These are phyloP conservation scores for Leptatherina wallacei DNA, from an alignment of 2,797 vertebrate species.

Conservation along the genomic window DNA sequence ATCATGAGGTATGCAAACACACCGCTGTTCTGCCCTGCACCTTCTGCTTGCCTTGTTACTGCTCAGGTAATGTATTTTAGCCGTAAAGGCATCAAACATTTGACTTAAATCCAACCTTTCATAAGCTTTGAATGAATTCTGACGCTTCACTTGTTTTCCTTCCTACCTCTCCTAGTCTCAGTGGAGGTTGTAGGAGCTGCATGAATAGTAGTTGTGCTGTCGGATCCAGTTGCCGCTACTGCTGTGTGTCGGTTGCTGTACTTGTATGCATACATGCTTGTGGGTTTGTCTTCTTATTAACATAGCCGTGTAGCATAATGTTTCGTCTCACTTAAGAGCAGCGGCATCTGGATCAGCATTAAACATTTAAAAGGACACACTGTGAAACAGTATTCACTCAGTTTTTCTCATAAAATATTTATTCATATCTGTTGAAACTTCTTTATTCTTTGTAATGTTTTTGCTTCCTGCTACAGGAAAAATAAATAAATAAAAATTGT, in stretches of 20 bases:
- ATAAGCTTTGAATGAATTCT: slow-evolving; percentile 24
- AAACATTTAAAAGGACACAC: slow-evolving; percentile 77
- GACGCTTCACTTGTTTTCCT: slow-evolving; percentile 10
- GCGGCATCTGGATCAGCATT: slow-evolving; percentile 81
- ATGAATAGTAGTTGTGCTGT: slow-evolving; percentile 26
- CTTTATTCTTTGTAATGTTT: slow-evolving; percentile 49
- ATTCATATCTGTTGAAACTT: slow-evolving; percentile 63
- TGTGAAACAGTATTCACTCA: slow-evolving; percentile 61
- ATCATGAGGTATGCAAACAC: not conserved
- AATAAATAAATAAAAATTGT: slow-evolving; percentile 5
- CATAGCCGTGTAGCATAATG: slow-evolving; percentile 66
- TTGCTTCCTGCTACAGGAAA: slow-evolving; percentile 11
- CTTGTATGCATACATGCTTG: slow-evolving; percentile 26
- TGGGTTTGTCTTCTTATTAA: slow-evolving; percentile 65
- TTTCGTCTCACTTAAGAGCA: slow-evolving; percentile 82
- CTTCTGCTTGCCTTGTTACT: slow-evolving; percentile 15
- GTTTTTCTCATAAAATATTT: slow-evolving; percentile 74
- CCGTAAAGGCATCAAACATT: slow-evolving; percentile 33
- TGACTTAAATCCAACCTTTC: slow-evolving; percentile 28
- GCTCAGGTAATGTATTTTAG: slow-evolving; percentile 48
- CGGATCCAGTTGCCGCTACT: slow-evolving; percentile 21
- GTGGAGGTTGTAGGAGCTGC: slow-evolving; percentile 36
- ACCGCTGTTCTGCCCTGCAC: not conserved
- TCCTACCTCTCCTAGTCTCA: slow-evolving; percentile 23
- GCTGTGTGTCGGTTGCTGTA: slow-evolving; percentile 26